These are phyloP conservation scores for Meandrina meandrites DNA, from an alignment of 92 coral and sea anemone species.

Conservation along the genomic window DNA sequence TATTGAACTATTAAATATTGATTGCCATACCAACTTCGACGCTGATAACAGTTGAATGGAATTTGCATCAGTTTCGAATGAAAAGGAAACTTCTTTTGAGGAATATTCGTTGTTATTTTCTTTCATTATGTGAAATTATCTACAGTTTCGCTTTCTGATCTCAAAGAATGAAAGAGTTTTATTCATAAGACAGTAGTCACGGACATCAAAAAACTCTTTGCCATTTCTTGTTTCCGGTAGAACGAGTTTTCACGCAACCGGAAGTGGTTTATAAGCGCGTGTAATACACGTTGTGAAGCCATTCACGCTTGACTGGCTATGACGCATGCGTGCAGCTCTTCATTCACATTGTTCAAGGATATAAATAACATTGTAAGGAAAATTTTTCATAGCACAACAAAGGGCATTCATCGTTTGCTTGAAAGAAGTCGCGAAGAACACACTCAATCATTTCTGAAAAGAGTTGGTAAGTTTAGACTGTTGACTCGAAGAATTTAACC, in stretches of 20 bases:
- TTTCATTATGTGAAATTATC: neutral
- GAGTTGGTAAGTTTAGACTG: slow-evolving; percentile 40
- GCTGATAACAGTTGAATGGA: slow-evolving; percentile 89
- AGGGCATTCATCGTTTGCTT: slow-evolving; percentile 73
- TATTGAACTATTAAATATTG: slow-evolving; percentile 75
- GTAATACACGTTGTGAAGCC: slow-evolving; percentile 72
- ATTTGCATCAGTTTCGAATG: slow-evolving; percentile 53
- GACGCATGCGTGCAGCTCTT: slow-evolving; percentile 75
- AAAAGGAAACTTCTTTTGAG: slow-evolving; percentile 3
- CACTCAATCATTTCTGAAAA: slow-evolving; percentile 5
- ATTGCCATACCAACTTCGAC: slow-evolving; percentile 65
- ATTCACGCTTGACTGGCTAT: slow-evolving; percentile 60
- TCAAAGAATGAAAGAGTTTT: neutral
- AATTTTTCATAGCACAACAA: slow-evolving; percentile 79
- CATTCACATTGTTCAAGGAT: slow-evolving; percentile 64
- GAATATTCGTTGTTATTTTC: neutral
- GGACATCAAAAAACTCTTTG: slow-evolving; percentile 16
- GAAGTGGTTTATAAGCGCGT: slow-evolving; percentile 68
- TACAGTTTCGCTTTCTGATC: slow-evolving; percentile 19
- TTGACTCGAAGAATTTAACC: neutral
- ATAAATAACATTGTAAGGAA: slow-evolving; percentile 81
- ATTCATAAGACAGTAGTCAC: neutral
- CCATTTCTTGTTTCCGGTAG: slow-evolving; percentile 39
- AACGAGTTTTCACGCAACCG: slow-evolving; percentile 76
- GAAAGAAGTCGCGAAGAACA: slow-evolving; percentile 34